Base-by-base conservation (phyloP, 2,113 vertebrate genomes). In the Rhizomys pruinosus region DNA sequence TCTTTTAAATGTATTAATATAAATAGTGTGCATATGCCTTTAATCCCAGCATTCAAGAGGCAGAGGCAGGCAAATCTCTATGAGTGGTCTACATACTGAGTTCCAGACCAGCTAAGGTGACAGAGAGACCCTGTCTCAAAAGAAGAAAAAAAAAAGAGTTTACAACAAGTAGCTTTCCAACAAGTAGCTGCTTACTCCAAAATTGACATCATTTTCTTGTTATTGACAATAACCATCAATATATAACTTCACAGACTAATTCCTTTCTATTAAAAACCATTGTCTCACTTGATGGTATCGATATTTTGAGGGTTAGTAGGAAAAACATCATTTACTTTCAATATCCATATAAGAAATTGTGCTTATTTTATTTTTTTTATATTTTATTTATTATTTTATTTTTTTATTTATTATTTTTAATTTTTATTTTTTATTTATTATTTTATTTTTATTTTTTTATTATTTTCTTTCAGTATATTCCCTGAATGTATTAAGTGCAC, bases 211-310 rank as follows among this genome's bases (percentile, higher is more conserved):
- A 4, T 86, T 85, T 81, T 93, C 25, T 59, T 76, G 0, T 81
- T 82, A 39, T 71, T 94, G 19, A 32, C 82, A 77, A 68, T 27
- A 76, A 72, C 34, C 7, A 8, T 77, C 34, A 66, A 29, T 32
- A 22, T 5, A 77, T 42, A 88, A 74, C 20, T 20, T 77, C 77
- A 73, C 34, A 76, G 8, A 34, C n/a, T 25, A 82, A 78, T 76
- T 92, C 8, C 55, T 84, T 72, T 76, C 78, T 92, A 17, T 92
- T 76, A 89, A 92, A 94, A 89, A 47, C n/a, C 34, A 61, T 29
- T 80, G 68, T 82, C 52, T 87, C 55, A 47, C 78, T 59, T 73
- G 44, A 34, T 32, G 13, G 2, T 81, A 81, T 42, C 55, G 22
- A 2, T 59, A 80, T 57, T 87, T 61, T 3, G 11, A 32, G 11